Evolutionary conservation across 1,140 invertebrate genomes (phyloP), one percentile per base, ranked within the genome.

Genomic region (Bombyx mandarina): DNA sequence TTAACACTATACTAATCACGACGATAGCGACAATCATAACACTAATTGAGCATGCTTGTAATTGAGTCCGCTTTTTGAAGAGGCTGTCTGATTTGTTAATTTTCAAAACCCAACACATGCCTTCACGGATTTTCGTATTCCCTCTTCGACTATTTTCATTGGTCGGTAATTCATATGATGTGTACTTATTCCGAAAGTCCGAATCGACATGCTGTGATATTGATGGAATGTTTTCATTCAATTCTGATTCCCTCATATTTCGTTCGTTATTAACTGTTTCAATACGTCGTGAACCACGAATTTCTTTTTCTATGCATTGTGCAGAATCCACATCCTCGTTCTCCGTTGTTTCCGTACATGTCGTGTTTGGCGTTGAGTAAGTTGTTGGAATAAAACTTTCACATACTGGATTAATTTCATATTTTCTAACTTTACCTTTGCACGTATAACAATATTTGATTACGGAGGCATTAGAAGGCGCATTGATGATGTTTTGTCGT

Each of bases 1-100:
- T 80, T 69, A 87, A 75, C 64, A 87, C 65, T 71, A 87, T 82
- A 78, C 79, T 86, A 73, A 87, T 86, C 42, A 80, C 68, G 72
- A 87, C 73, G 49, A 87, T 85, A 47, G 84, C 81, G 66, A 87
- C 61, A 62, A 87, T 82, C 81, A 86, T 87, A 60, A 86, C 70
- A 77, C 77, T 83, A 73, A 87, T 86, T 79, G 84, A 87, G 77
- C 81, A 87, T 43, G 81, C 81, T 71, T 86, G 82, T 61, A 87
- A 79, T 71, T 81, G 77, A 60, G 79, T 84, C 63, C 80, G 70
- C 59, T 84, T 84, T 58, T 84, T 84, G 45, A 79, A 72, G 26
- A 80, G 72, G 64, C 74, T 82, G 56, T 88, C 83, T 65, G 72
- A 81, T 55, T 85, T 67, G 52, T 80, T 73, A 62, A 87, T 82